Percentiles rank a stretch among this genome's conserved stretches.
Conservation (phyloP, 2,797 vertebrate species). For the Dallia pectoralis region DNA sequence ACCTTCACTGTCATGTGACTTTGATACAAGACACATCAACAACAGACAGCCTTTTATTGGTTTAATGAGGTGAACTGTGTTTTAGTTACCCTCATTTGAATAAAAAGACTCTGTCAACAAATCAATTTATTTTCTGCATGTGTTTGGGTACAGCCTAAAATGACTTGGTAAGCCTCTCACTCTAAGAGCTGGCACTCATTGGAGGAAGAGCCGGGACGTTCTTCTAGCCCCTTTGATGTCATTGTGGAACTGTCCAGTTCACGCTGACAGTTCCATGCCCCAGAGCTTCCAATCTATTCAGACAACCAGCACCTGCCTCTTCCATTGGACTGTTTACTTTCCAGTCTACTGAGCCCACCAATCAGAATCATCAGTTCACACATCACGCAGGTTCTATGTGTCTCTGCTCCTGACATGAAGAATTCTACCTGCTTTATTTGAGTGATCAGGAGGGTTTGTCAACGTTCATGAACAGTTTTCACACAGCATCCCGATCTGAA, state of each 20-base stretch:
- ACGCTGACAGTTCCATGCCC: conserved; percentile 44
- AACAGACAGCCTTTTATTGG: conserved; percentile 62
- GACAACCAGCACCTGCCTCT: conserved; percentile 26
- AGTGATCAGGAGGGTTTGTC: conserved; percentile 13
- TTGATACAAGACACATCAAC: conserved; percentile 56
- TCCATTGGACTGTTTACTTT: conserved; percentile 44
- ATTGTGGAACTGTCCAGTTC: conserved; percentile 50
- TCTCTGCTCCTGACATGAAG: conserved; percentile 33
- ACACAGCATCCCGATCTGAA: conserved; percentile 29
- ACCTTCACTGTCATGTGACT: conserved; percentile 75
- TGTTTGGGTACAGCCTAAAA: conserved; percentile 79
- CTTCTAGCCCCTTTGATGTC: conserved; percentile 46
- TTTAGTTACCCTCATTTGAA: conserved; percentile 70
- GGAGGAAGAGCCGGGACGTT: conserved; percentile 64
- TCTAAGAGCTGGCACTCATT: conserved; percentile 83
- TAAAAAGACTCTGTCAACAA: conserved; percentile 76
- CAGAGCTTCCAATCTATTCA: conserved; percentile 29
- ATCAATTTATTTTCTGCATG: conserved; percentile 71
- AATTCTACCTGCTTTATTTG: conserved; percentile 22
- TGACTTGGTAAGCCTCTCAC: conserved; percentile 80
- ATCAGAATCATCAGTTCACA: conserved; percentile 33
- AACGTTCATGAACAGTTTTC: conserved; percentile 18
- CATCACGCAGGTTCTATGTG: conserved; percentile 29
- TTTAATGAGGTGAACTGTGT: conserved; percentile 96
- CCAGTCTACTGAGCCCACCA: conserved; percentile 40